Evolutionary conservation across 2,888 invertebrate genomes (phyloP), one percentile per base, ranked within the genome.

Genomic region (Tridacna gigas): DNA sequence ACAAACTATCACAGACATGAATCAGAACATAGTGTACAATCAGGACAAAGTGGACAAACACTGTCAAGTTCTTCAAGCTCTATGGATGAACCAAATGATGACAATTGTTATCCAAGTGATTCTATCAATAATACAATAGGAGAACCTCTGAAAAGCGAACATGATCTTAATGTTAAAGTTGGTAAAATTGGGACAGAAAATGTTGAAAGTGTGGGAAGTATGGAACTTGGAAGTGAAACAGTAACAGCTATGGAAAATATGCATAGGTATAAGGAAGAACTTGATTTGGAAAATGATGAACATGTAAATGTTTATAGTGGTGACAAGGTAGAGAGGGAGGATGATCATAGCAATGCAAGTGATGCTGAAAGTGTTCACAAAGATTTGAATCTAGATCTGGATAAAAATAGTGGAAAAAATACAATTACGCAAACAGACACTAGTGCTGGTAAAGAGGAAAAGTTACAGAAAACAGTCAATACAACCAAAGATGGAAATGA

Each of bases 261-360:
- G 48, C 20, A 47, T n/a, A 9, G 25, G 9, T 47, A 22, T 71
- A 47, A 71, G 13, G n/a, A 71, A 20, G 48, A 7, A 13, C 1
- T 9, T 2, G 51, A 13, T 67, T 20, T 67, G n/a, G 28, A 20
- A 45, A 67, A 22, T 75, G 74, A 74, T 45, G 4, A 37, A 22
- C 63, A 47, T 11, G 22, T 83, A 7, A 63, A 78, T 66, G 77
- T 80, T 5, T 80, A 77, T 69, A 69, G 45, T 81, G 77, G 56
- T 37, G 83, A 84, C 69, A 74, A 74, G 65, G 73, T 75, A 45
- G 63, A n/a, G 26, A 78, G 74, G 18, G 47, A 69, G 61, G 74
- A 77, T 51, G 75, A 48, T 65, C 25, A 71, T 20, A 60, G 63
- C 61, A 74, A 77, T 45, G 63, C 2, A 15, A 71, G 77, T 15